Evolutionary conservation across 2,888 invertebrate species (phyloP), one percentile per base, ranked within the genome.

Genomic region (Acleris sparsana): DNA sequence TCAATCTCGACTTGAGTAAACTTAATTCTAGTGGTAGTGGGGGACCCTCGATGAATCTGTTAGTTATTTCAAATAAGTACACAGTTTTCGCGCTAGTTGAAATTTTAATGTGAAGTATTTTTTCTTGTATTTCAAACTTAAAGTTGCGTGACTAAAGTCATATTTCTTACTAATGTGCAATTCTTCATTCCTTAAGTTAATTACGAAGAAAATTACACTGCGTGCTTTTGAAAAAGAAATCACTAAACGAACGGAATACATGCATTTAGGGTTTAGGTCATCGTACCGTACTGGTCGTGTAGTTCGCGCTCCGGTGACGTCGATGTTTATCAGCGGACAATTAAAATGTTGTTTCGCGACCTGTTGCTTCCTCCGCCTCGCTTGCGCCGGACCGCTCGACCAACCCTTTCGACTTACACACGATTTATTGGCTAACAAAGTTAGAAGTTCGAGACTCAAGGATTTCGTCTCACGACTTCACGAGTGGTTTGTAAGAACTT

Each of bases 291-390:
- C 73, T 72, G 76, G 72, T 73, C 74, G 77, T 76, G 81, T 82
- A 79, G 83, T 85, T 86, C 86, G 88, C 90, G 89, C 80, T 88
- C 82, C 83, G 88, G 75, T 86, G 87, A 85, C 84, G 87, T 79
- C 86, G 91, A 90, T 91, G 85, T 79, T 88, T 90, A 91, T 91
- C 91, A 81, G 78, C 74, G 79, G 75, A 87, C 90, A 91, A 91
- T 92, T 91, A 91, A 89, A 90, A 83, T 83, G 83, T 87, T 87
- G 86, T 88, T 90, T 89, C 85, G 91, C 90, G 91, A 91, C 92
- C 89, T 92, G 92, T 92, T 91, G 92, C 88, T 82, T 85, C 82
- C 77, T 75, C 76, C 62, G 55, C 67, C 69, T 67, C 66, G 59
- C 74, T 73, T 76, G 71, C 74, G 49, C 59, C 58, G 62, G 44